Evolutionary conservation across 2,797 vertebrate species (phyloP), one percentile per base, ranked within the genome.

Genomic region (Falco berigora): DNA sequence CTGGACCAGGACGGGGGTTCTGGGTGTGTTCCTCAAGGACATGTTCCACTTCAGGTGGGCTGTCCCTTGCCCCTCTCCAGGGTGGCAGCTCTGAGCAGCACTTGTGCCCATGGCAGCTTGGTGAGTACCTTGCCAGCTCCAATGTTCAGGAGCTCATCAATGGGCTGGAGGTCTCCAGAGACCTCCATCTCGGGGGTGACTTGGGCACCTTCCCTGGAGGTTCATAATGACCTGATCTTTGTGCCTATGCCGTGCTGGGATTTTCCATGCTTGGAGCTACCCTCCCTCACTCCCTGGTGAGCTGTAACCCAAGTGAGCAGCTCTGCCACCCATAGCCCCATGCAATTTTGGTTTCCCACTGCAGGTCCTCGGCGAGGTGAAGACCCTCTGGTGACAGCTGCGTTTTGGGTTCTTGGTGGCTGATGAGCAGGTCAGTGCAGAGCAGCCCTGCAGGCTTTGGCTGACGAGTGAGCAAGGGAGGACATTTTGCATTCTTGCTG

Each of bases 401-500:
- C 12, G 4, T 59, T 92, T 82, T 40, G 71, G 88, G 61, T 72
- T 69, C 84, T 50, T 34, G 34, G 49, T 63, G 55, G 18, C 38
- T 64, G 74, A 36, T 53, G 6, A 49, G 69, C 55, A 25, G 56
- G 46, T 78, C 30, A 25, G 61, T 5, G 10, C 55, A 36, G 72
- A 79, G 66, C 56, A 83, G 32, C 75, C 71, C 46, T n/a, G 23
- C 18, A 17, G 63, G 46, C 76, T 63, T 62, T 3, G 24, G 80
- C 61, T 67, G 75, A 30, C 2, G 1, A 58, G 36, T 55, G 36
- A 66, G 63, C 61, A 20, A 1, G 16, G 55, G 76, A 92, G 40
- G 90, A 73, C 82, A 49, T 96, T 96, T 93, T 92, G 14, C 80
- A 17, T 76, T 88, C 68, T 67, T 59, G 36, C 68, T 91, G 62